Evolutionary conservation across 30 jellyfish, hydroid and myxozoan species (phyloP), one percentile per base, ranked within the genome.

Genomic region (Cassiopea xamachana): DNA sequence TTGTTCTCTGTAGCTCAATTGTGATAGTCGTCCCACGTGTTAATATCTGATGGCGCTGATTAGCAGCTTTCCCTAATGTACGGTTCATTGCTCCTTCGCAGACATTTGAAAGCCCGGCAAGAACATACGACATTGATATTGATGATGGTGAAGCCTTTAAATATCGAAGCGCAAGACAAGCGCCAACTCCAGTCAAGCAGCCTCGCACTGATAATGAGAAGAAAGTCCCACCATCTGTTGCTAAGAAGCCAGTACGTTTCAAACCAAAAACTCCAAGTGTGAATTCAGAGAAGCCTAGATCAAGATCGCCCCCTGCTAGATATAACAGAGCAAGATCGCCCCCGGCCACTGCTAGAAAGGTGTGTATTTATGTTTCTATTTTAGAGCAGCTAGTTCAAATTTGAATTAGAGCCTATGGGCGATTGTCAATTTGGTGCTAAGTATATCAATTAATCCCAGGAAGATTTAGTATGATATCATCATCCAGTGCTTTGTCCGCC

Each of bases 241-340:
- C 98, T 44, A 91, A 74, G 85, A 94, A 94, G 68, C 98, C 97
- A 73, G 95, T 88, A 9, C 51, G 96, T 78, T 70, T 69, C 14
- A 76, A 91, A 51, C 48, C 94, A 1, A 94, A 94, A 67, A 94
- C 98, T 6, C 87, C 87, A 14, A 84, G 94, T 50, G 89, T 70
- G 9, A 48, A 49, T 10, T 78, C 87, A 1, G 92, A 87, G 48
- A 90, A 90, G 81, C 84, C 73, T 1, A 61, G 98, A 60, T 94
- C 98, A 13, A 77, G 80, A 59, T 94, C 98, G 58, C 98, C 98
- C 19, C 98, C 87, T 17, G 75, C 87, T 8, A 78, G 75, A 1
- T 84, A 77, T 44, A 89, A 89, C 1, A 61, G 98, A 72, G 90
- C 98, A 12, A 80, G 80, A 64, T 94, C 98, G 60, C 98, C 98